Evolutionary conservation across 1,140 invertebrate species (phyloP).

Genomic region (Lasioglossum albipes): DNA sequence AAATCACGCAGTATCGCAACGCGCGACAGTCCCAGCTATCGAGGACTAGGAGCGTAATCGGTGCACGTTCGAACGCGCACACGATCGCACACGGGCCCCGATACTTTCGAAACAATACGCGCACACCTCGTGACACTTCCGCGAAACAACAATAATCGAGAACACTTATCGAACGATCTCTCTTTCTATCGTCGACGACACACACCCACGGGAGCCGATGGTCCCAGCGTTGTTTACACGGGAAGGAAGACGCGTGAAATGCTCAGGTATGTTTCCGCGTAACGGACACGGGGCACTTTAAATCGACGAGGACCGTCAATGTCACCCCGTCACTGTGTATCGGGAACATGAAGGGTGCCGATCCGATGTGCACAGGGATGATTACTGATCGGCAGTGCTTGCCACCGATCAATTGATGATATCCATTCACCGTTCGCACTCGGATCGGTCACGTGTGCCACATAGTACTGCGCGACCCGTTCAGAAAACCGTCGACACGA

Average conservation of each 20-base stretch:
- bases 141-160: slow-evolving; percentile 37
- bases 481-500: slow-evolving; percentile 35
- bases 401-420: slow-evolving; percentile 17
- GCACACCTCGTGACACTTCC: slow-evolving; percentile 52
- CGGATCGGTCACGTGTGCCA: slow-evolving; percentile 36
- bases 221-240: too few relatives aligned
- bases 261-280: not conserved
- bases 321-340: slow-evolving; percentile 51
- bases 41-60: slow-evolving; percentile 4
- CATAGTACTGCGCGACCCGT: slow-evolving; percentile 31
- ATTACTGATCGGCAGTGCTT: too few relatives aligned
- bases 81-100: slow-evolving; percentile 8
- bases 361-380: not conserved
- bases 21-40: not conserved
- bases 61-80: slow-evolving; percentile 33
- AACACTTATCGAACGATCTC: slow-evolving; percentile 32
- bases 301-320: slow-evolving; percentile 36
- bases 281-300: not conserved
- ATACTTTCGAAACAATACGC: slow-evolving; percentile 42
- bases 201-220: not conserved
- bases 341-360: slow-evolving; percentile 38
- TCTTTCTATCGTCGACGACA: slow-evolving; percentile 5
- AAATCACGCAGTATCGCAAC: slow-evolving; percentile 8
- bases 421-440: slow-evolving; percentile 29
- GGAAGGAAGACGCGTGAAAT: too few relatives aligned